Evolutionary conservation across 2,797 vertebrate genomes (phyloP), one percentile per base, ranked within the genome.

Genomic region (Myotis daubentonii): DNA sequence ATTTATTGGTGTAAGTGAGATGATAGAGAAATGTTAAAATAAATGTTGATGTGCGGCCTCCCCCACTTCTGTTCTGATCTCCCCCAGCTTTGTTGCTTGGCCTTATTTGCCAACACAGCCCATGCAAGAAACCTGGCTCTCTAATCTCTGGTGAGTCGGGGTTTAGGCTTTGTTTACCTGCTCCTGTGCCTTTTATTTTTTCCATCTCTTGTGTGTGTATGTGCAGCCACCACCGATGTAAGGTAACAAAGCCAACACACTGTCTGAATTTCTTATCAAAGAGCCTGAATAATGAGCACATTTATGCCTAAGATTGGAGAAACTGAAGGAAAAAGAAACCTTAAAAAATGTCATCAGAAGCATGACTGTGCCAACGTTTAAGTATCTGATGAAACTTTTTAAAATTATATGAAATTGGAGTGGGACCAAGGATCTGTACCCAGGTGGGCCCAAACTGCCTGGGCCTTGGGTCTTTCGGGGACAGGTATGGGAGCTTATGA

Each of bases 211-310:
- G 33, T 49, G 33, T 41, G 72, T 97, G 47, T 49, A 1, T 66
- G 17, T 20, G 47, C 16, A 33, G 23, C 23, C 30, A 80, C 6
- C 15, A 16, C 47, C 9, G 30, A 94, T 49, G n/a, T 51, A 25
- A 96, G 7, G 41, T 30, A 94, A 25, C 71, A 55, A 92, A 96
- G 28, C 49, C 92, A 44, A 74, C 3, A 20, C 62, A 16, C 13
- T 72, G 15, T 20, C 87, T 44, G 49, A 57, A 75, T 12, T 87
- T 44, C 17, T 95, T 91, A 95, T 16, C 79, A 89, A 94, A 93
- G 87, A 90, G 25, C 62, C 38, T 38, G 75, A 87, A 89, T 75
- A 91, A 92, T 49, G 1, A 44, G 47, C 15, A 44, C 5, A 12
- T 87, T 33, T 51, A 74, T 38, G 17, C 55, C 74, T 62, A 75